phyloP scores from a whole-genome alignment of 1,140 invertebrate genomes.

The Drosophila kohkoa region DNA sequence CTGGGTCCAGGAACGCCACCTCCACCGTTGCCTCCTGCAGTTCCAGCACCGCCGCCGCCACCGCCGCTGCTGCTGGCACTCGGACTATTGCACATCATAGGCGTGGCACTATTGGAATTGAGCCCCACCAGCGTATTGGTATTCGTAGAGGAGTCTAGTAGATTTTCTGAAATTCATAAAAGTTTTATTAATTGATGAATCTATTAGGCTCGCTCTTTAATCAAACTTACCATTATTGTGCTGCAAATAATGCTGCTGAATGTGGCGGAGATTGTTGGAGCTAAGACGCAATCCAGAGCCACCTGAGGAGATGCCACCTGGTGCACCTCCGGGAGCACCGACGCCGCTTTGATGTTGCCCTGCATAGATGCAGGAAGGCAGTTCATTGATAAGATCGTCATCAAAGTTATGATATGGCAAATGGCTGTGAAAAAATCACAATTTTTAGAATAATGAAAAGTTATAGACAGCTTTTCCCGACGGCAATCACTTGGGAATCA shows the following conservation, averaged over 20 bases:
- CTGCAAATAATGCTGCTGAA: constrained; percentile 84
- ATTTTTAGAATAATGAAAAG: not conserved
- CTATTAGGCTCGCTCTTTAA: not conserved
- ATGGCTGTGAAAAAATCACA: constrained; percentile 53
- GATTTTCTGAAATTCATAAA: constrained; percentile 53
- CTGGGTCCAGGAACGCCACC: constrained; percentile 31
- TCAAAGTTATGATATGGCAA: constrained; percentile 83
- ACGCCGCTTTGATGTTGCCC: constrained; percentile 61
- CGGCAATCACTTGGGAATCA: constrained; percentile 17
- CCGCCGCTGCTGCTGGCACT: constrained; percentile 71
- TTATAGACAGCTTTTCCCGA: constrained; percentile 1
- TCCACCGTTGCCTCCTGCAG: constrained; percentile 25
- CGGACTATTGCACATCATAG: constrained; percentile 79
- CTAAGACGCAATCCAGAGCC: constrained; percentile 62
- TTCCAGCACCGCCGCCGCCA: constrained; percentile 18
- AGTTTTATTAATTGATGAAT: not conserved
- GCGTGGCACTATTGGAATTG: constrained; percentile 54
- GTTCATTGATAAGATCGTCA: constrained; percentile 81
- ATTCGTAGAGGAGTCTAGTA: constrained; percentile 77
- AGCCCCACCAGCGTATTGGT: constrained; percentile 56
- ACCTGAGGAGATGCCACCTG: constrained; percentile 46
- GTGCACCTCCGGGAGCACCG: constrained; percentile 18
- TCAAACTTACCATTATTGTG: constrained; percentile 62
- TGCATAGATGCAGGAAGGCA: constrained; percentile 84
- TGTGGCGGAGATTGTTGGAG: constrained; percentile 78